Evolutionary conservation across 2,888 invertebrate species (phyloP).

Genomic region (Harpalus rufipes): DNA sequence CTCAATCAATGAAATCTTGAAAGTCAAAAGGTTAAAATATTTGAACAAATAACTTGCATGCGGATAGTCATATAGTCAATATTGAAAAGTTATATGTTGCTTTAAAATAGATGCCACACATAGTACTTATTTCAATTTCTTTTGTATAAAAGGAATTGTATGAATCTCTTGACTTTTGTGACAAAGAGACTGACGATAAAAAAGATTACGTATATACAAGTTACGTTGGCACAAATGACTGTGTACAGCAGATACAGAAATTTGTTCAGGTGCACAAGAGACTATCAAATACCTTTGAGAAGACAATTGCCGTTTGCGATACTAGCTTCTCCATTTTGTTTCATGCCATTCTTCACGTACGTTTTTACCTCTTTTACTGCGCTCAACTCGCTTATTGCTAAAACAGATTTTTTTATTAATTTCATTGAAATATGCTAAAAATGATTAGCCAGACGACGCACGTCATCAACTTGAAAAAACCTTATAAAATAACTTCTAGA

Average conservation of each 20-base stretch:
- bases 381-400: conserved; percentile 32
- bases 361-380: conserved; percentile 53
- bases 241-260: conserved; percentile 19
- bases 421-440: neutral
- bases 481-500: too few relatives aligned
- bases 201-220: conserved; percentile 57
- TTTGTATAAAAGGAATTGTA: conserved; percentile 32
- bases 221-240: conserved; percentile 60
- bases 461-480: too few relatives aligned
- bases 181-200: conserved; percentile 22
- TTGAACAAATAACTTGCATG: conserved; percentile 20
- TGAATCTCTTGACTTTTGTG: neutral
- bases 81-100: conserved; percentile 3
- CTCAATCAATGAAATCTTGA: neutral
- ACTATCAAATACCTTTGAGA: conserved; percentile 64
- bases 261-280: conserved; percentile 23
- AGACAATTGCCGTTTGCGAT: conserved; percentile 56
- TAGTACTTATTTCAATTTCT: conserved; percentile 18
- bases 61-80: conserved; percentile 1
- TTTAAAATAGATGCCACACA: conserved; percentile 40
- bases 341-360: conserved; percentile 35
- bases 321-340: conserved; percentile 49
- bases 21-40: conserved; percentile 35
- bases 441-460: too few relatives aligned
- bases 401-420: too few relatives aligned